A percentile compares a stretch with the other conserved stretches of the same genome.
phyloP scores from a whole-genome alignment of 2,888 invertebrate species.

The Melinaea marsaeus region DNA sequence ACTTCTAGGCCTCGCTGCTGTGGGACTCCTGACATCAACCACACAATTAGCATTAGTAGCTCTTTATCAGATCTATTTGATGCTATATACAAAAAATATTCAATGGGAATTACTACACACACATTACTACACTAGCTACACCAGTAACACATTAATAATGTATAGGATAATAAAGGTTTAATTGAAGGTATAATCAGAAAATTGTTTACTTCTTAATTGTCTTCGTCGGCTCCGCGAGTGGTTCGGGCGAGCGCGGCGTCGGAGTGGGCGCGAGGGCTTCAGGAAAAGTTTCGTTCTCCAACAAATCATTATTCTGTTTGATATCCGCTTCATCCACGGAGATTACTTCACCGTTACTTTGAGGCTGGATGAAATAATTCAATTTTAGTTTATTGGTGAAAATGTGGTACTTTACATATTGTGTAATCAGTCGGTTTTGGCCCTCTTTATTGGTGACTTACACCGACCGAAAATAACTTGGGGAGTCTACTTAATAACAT shows the following conservation, averaged over 20 bases:
- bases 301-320: constrained; percentile 50
- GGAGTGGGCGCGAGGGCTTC: constrained; percentile 59
- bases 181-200: neutral
- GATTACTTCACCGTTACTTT: constrained; percentile 52
- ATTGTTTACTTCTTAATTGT: neutral
- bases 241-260: constrained; percentile 59
- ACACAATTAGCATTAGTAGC: neutral
- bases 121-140: no score
- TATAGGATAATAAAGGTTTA: neutral
- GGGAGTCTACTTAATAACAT: no score
- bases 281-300: constrained; percentile 70
- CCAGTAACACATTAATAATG: no score
- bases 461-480: no score
- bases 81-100: neutral
- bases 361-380: constrained; percentile 39
- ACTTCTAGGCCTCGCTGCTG: constrained; percentile 34
- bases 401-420: no score
- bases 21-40: constrained; percentile 34
- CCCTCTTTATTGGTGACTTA: no score
- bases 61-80: neutral
- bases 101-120: no score
- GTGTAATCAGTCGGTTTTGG: no score
- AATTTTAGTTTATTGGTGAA: neutral
- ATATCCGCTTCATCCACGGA: constrained; percentile 46
- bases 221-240: constrained; percentile 38